Conservation (phyloP, 2,797 vertebrate species). For the Pagetopsis macropterus region DNA sequence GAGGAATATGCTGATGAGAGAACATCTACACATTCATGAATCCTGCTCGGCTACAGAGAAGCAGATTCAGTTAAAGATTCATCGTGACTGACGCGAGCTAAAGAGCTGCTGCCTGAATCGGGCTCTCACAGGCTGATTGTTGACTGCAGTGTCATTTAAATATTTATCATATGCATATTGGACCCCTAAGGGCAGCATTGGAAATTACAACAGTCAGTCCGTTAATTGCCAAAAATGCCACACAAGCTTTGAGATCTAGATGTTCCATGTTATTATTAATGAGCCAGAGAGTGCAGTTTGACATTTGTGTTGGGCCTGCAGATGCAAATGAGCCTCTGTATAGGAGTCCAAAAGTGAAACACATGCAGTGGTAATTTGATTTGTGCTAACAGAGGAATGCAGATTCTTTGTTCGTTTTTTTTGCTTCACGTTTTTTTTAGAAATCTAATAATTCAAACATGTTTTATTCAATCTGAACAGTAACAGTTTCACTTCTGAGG, state of each 20-base stretch:
- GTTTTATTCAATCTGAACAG: slow-evolving; percentile 5
- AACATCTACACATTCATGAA: slow-evolving; percentile 43
- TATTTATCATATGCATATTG: slow-evolving; percentile 84
- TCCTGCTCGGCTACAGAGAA: slow-evolving; percentile 42
- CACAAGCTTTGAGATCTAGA: slow-evolving; percentile 77
- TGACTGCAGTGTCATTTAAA: slow-evolving; percentile 81
- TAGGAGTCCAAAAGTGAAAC: slow-evolving; percentile 51
- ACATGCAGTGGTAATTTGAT: slow-evolving; percentile 44
- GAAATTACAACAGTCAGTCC: slow-evolving; percentile 80
- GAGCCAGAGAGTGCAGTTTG: slow-evolving; percentile 74
- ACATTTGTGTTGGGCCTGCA: slow-evolving; percentile 81
- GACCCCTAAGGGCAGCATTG: slow-evolving; percentile 78
- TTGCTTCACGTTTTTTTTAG: slow-evolving; percentile 18
- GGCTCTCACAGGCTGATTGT: slow-evolving; percentile 68
- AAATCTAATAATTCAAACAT: slow-evolving; percentile 29
- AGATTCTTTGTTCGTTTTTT: slow-evolving; percentile 13
- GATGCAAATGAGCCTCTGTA: slow-evolving; percentile 78
- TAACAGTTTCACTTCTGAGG: background rate
- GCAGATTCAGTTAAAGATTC: slow-evolving; percentile 63
- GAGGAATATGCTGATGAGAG: slow-evolving; percentile 44
- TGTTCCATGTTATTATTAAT: slow-evolving; percentile 83
- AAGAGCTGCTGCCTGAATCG: slow-evolving; percentile 68
- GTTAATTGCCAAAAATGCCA: slow-evolving; percentile 83
- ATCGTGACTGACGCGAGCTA: slow-evolving; percentile 67
- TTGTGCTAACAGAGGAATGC: slow-evolving; percentile 32